phyloP scores from a whole-genome alignment of 2,113 vertebrate species.

The Proterorhinus semilunaris region DNA sequence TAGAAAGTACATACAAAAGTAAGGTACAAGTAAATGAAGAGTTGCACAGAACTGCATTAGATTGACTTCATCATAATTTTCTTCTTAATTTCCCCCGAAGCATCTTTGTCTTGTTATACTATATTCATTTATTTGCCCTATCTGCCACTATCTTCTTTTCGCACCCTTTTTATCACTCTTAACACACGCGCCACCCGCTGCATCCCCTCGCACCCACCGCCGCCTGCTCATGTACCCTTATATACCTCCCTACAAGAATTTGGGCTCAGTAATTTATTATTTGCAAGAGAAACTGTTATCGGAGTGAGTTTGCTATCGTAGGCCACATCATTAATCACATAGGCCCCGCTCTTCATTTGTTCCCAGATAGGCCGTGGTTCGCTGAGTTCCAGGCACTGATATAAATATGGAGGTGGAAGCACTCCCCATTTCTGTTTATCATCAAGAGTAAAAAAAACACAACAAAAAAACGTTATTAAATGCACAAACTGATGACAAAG shows the following conservation, averaged over 20 bases:
- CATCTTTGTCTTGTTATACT: constrained; percentile 16
- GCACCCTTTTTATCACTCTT: constrained; percentile 36
- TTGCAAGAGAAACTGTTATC: constrained; percentile 80
- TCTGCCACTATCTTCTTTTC: constrained; percentile 27
- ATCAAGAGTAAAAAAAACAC: constrained; percentile 46
- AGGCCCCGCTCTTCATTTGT: constrained; percentile 75
- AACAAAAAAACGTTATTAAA: constrained; percentile 33
- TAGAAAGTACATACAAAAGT: background rate
- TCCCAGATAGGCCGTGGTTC: constrained; percentile 75
- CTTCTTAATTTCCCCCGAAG: background rate
- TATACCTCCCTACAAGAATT: constrained; percentile 58
- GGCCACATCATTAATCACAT: constrained; percentile 81
- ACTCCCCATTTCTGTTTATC: constrained; percentile 74
- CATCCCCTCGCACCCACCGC: background rate
- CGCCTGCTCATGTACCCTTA: constrained; percentile 34
- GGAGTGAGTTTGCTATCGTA: constrained; percentile 76
- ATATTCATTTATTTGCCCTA: constrained; percentile 27
- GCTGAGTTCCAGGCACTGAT: constrained; percentile 75
- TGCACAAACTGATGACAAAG: constrained; percentile 2
- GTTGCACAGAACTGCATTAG: background rate
- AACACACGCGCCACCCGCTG: constrained; percentile 1
- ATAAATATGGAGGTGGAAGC: constrained; percentile 77
- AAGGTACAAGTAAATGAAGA: background rate
- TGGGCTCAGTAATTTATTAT: constrained; percentile 80
- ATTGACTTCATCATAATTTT: constrained; percentile 1